These are phyloP conservation scores for Bedellia somnulentella DNA, from an alignment of 2,888 invertebrate species.

Conservation along the genomic window DNA sequence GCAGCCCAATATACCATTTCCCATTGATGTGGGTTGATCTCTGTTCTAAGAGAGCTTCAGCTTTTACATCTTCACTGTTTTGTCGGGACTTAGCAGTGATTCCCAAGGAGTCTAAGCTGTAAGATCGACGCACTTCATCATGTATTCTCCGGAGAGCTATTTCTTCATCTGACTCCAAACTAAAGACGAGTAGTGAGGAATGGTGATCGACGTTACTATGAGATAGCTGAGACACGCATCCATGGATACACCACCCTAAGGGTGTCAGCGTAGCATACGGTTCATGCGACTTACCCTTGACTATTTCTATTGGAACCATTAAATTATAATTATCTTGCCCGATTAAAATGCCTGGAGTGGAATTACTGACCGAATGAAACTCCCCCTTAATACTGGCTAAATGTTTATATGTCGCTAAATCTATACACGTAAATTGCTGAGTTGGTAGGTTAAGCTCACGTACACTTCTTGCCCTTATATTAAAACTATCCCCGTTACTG, in stretches of 20 bases:
- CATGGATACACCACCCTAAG: slow-evolving; percentile 5
- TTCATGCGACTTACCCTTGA: not conserved
- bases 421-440: slow-evolving; percentile 9
- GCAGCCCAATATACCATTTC: slow-evolving; percentile 3
- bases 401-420: slow-evolving; percentile 7
- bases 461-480: slow-evolving; percentile 11
- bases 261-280: slow-evolving; percentile 4
- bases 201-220: not conserved
- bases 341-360: slow-evolving; percentile 14
- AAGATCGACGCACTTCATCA: slow-evolving; percentile 5
- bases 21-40: no score
- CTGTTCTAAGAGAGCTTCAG: slow-evolving; percentile 1
- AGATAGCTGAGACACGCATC: not conserved
- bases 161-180: not conserved
- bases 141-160: not conserved
- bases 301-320: slow-evolving; percentile 1
- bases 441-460: slow-evolving; percentile 12
- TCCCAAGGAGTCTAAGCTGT: slow-evolving; percentile 9
- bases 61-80: slow-evolving; percentile 6
- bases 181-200: not conserved
- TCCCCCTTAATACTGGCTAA: slow-evolving; percentile 6
- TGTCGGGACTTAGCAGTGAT: slow-evolving; percentile 7
- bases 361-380: slow-evolving; percentile 1
- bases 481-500: slow-evolving; percentile 7
- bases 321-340: slow-evolving; percentile 11